Base-by-base conservation (phyloP, 2,888 invertebrate genomes). In the Ectemnius continuus region DNA sequence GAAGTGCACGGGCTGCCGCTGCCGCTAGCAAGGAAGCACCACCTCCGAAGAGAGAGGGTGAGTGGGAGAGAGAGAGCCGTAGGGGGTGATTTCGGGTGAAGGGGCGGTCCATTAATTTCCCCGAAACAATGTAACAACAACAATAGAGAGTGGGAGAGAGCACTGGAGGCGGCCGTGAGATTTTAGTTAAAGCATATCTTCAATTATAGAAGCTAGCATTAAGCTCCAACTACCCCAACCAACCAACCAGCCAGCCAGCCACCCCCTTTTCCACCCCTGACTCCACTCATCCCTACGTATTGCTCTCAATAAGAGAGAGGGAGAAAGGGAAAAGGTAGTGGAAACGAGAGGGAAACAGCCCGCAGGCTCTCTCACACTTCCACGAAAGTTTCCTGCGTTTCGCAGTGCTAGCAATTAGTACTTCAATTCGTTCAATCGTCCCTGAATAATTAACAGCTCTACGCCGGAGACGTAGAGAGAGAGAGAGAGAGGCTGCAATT, bases 81-180 rank as follows among this genome's bases (percentile, higher is more conserved):
- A 36, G 36, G 36, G 36, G 36, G 36, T 23, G 36, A 8, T 36
- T 36, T 6, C 36, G 36, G 36, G 36, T 36, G 72, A 68, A 73
- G 72, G 66, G 73, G 58, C 45, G 61, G 76, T 76, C 74, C 79
- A 76, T 83, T 83, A 81, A 83, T 83, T 83, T 77, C 65, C 67
- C 47, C 75, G 69, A 80, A 83, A 83, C 83, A 83, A 81, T 83
- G 83, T 78, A 80, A 70, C 80, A 81, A 80, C 78, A 76, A 76
- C 70, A 80, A 83, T 79, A 65, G 36, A 36, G 36, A 36, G 36
- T 36, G 36, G 36, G 36, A 36, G 28, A 28, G 63, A 73, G 74
- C 23, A 60, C 58, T 67, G 75, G 78, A 81, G 78, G 75, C 78
- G 77, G 74, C 70, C 76, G 75, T 75, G 77, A 70, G 75, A 81